Evolutionary conservation across 2,113 vertebrate genomes (phyloP).

Genomic region (Catharus fuscescens): DNA sequence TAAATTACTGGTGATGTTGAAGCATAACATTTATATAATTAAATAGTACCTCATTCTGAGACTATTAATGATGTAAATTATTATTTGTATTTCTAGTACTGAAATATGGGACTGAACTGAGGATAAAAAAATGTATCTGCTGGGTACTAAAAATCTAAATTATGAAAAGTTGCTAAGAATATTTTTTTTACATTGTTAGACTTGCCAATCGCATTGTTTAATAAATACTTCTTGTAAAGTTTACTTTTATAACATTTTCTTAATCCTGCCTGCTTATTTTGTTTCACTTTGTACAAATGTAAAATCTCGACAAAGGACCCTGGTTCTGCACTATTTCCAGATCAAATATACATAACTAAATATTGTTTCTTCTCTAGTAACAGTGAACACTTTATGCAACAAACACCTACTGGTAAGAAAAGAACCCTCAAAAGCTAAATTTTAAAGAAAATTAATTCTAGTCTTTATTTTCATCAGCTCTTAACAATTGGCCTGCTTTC

Average conservation of each 20-base stretch:
- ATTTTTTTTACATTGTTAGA: slow-evolving; percentile 29
- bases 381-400: not conserved
- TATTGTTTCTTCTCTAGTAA: not conserved
- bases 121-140: not conserved
- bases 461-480: not conserved
- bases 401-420: not conserved
- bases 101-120: slow-evolving; percentile 20
- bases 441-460: not conserved
- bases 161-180: not conserved
- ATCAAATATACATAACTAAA: slow-evolving; percentile 21
- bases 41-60: not conserved
- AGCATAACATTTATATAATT: not conserved
- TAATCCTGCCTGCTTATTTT: slow-evolving; percentile 61
- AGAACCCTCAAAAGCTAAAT: not conserved
- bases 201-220: slow-evolving; percentile 47
- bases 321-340: slow-evolving; percentile 1
- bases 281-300: slow-evolving; percentile 43
- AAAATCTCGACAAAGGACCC: not conserved
- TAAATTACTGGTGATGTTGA: not conserved
- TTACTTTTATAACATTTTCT: slow-evolving; percentile 56
- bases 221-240: slow-evolving; percentile 57
- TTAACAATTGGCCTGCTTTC: not conserved
- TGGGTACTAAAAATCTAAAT: slow-evolving; percentile 28
- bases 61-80: not conserved
- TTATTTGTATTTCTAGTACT: not conserved